Evolutionary conservation across 2,888 invertebrate genomes (phyloP).

Genomic region (Bembecia ichneumoniformis): DNA sequence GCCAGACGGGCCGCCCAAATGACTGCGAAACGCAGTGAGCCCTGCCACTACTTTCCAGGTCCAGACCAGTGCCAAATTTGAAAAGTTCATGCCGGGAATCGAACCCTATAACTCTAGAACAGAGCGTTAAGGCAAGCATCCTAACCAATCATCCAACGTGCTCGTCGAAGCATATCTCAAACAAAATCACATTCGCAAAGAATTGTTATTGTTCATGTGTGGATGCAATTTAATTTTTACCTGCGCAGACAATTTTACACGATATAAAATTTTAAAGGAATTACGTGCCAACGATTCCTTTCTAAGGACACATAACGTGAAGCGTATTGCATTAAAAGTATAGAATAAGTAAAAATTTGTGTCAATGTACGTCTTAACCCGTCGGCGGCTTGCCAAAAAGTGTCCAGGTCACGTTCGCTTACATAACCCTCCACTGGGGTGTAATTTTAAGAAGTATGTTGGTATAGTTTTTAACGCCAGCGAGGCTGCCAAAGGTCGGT

Average conservation of each 20-base stretch:
- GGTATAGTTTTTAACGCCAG: constrained; percentile 58
- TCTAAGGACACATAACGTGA: not conserved
- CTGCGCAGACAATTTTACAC: not conserved
- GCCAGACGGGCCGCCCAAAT: no score
- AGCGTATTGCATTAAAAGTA: not conserved
- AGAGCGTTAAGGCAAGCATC: no score
- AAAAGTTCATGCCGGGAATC: no score
- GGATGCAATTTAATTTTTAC: not conserved
- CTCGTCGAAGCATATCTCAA: no score
- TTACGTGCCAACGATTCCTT: not conserved
- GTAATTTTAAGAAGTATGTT: constrained; percentile 61
- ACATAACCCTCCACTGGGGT: constrained; percentile 33
- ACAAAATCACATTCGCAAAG: not conserved
- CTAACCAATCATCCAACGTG: no score
- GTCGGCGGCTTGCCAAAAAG: constrained; percentile 42
- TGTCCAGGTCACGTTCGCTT: constrained; percentile 41
- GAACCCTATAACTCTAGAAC: no score
- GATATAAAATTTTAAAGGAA: not conserved
- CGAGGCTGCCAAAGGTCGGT: constrained; percentile 34
- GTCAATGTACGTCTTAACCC: constrained; percentile 21
- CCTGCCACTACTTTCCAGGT: no score
- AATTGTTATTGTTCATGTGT: not conserved
- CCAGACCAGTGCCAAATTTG: no score
- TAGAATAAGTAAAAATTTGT: constrained; percentile 15
- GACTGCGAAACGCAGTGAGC: no score